A percentile compares a stretch with the other conserved stretches of the same genome.
phyloP scores from a whole-genome alignment of 2,888 invertebrate genomes.

The Unio delphinus region DNA sequence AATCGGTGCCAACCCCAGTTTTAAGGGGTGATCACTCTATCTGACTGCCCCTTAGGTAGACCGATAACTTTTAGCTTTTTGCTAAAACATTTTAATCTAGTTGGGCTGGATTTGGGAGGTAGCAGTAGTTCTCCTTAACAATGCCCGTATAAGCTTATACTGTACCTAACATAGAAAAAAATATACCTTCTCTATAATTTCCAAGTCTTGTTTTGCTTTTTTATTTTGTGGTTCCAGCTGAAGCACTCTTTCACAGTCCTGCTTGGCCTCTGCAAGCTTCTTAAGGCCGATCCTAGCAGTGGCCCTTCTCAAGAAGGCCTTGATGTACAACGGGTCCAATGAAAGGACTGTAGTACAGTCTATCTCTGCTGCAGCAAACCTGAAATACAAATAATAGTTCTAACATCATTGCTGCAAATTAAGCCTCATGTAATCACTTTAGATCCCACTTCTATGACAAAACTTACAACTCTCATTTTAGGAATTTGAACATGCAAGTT shows the following conservation, averaged over 20 bases:
- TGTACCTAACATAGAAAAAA: not conserved
- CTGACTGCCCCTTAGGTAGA: no score
- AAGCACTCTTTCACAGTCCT: slow-evolving; percentile 81
- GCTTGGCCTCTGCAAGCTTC: slow-evolving; percentile 81
- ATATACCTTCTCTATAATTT: slow-evolving; percentile 72
- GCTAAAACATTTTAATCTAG: not conserved
- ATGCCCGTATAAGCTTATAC: not conserved
- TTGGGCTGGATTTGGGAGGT: no score
- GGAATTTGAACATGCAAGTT: no score
- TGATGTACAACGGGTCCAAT: slow-evolving; percentile 71
- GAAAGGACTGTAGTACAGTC: slow-evolving; percentile 70
- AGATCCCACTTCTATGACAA: no score
- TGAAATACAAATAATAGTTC: slow-evolving; percentile 37
- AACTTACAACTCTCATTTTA: no score
- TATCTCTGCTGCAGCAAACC: slow-evolving; percentile 71
- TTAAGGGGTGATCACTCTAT: no score
- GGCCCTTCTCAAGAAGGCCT: slow-evolving; percentile 69
- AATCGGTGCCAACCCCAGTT: no score
- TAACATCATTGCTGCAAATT: no score
- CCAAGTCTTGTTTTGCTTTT: slow-evolving; percentile 78
- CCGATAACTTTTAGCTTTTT: no score
- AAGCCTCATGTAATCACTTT: no score
- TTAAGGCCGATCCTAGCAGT: slow-evolving; percentile 78
- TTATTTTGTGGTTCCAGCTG: slow-evolving; percentile 85
- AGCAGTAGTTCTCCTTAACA: not conserved